Percentiles rank a stretch among this genome's conserved stretches.
Evolutionary conservation across 1,140 invertebrate species (phyloP).

Genomic region (Mylabris phalerata): DNA sequence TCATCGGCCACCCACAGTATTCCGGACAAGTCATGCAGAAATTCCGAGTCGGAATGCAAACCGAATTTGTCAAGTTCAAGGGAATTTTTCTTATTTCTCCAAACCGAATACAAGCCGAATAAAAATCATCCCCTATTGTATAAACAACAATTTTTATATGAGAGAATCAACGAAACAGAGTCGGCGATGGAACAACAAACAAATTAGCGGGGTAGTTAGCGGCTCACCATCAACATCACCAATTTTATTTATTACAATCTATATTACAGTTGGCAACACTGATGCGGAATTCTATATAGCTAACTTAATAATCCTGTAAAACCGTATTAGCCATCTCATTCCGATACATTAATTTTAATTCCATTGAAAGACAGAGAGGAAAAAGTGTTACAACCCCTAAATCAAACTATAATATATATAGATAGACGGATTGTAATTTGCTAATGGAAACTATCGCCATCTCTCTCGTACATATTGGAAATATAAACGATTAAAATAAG

Average conservation of each 20-base stretch:
- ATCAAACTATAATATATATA: constrained; percentile 14
- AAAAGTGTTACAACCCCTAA: constrained; percentile 6
- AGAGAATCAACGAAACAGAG: background rate
- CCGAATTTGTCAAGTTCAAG: constrained; percentile 27
- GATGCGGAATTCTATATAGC: constrained; percentile 13
- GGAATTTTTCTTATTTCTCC: no score
- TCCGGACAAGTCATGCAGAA: constrained; percentile 26
- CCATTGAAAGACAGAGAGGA: no score
- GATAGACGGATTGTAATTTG: constrained; percentile 19
- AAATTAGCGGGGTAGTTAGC: constrained; percentile 19
- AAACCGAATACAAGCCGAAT: no score
- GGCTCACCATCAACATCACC: constrained; percentile 15
- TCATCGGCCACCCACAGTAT: constrained; percentile 19
- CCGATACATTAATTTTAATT: no score
- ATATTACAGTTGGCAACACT: background rate
- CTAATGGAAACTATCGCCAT: constrained; percentile 17
- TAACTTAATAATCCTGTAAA: constrained; percentile 19
- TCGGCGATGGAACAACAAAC: constrained; percentile 13
- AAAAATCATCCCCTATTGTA: background rate
- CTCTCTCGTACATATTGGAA: background rate
- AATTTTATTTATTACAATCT: background rate
- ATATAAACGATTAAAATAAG: no score
- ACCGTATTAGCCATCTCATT: background rate
- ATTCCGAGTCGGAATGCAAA: constrained; percentile 28
- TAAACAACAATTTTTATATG: background rate